Base-by-base conservation (phyloP, 2,113 vertebrate genomes). In the Sporophila hypoxantha region DNA sequence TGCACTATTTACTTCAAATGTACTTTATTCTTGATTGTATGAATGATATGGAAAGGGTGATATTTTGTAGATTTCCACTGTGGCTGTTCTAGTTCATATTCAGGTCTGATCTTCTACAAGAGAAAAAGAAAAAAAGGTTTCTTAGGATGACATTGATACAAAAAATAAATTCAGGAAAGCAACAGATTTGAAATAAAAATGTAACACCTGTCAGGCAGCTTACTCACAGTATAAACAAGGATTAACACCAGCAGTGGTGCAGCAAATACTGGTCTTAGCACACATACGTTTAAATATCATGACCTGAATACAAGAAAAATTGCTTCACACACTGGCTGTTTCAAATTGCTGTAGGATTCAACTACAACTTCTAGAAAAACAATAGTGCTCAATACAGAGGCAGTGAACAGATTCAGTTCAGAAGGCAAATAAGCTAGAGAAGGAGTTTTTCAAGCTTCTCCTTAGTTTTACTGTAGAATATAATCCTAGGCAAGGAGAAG, bases 151-250 rank as follows among this genome's bases (percentile, higher is more conserved):
- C 60, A 91, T 50, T 34, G n/a, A 71, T 79, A 74, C 2, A 71
- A 64, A 89, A 84, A 86, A 95, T 85, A 88, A 93, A 86, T 80
- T 66, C 27, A 88, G 90, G 36, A 85, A 86, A 91, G 36, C 17
- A 85, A 85, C 13, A 71, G 36, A 75, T 89, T 73, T 81, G 52
- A 83, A 81, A 87, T 68, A 91, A 88, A 94, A 93, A 84, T 76
- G 9, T 93, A 92, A 61, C 82, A 86, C 88, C 70, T 91, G 57
- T 32, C 84, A 87, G 49, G 26, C 34, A 82, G 32, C 25, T 83
- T 89, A 76, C 39, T 50, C 39, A 46, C 62, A 64, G 17, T 59
- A 83, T 70, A 93, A 94, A 91, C 66, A 75, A 94, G 77, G 92
- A 89, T 95, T 94, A 95, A 87, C 82, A 85, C 79, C 49, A 80